Conservation (phyloP, 2,888 invertebrate species). For the Cephus nigrinus region DNA sequence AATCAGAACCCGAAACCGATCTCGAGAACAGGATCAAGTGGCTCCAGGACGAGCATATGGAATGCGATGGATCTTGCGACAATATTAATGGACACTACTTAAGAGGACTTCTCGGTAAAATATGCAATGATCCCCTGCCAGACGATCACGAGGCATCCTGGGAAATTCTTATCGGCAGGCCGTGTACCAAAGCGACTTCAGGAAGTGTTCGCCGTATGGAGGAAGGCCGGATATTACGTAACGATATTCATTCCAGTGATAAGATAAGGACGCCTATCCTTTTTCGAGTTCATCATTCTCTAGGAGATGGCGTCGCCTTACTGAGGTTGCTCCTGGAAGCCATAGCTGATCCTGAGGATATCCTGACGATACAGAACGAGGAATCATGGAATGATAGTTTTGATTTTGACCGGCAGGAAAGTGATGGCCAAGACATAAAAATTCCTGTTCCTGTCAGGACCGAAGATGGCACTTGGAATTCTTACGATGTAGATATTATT, state of each 20-base stretch:
- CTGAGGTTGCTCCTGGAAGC: constrained; percentile 67
- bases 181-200: constrained; percentile 31
- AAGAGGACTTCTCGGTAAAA: constrained; percentile 61
- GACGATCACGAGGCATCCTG: constrained; percentile 67
- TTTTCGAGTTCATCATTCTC: constrained; percentile 70
- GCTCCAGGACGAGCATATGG: constrained; percentile 54
- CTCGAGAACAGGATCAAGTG: constrained; percentile 67
- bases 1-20: constrained; percentile 55
- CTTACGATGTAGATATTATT: not conserved
- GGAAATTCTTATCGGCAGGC: constrained; percentile 67
- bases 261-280: constrained; percentile 64
- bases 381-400: not conserved
- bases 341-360: constrained; percentile 63
- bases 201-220: constrained; percentile 34
- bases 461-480: not conserved
- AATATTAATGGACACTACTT: constrained; percentile 56
- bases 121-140: constrained; percentile 66
- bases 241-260: not conserved
- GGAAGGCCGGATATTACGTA: constrained; percentile 26
- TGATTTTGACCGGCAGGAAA: not conserved
- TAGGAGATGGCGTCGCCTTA: constrained; percentile 70
- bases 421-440: not conserved
- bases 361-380: constrained; percentile 1
- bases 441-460: not conserved
- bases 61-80: constrained; percentile 43